phyloP scores from a whole-genome alignment of 2,888 invertebrate genomes.

The Rhamnusium bicolor region DNA sequence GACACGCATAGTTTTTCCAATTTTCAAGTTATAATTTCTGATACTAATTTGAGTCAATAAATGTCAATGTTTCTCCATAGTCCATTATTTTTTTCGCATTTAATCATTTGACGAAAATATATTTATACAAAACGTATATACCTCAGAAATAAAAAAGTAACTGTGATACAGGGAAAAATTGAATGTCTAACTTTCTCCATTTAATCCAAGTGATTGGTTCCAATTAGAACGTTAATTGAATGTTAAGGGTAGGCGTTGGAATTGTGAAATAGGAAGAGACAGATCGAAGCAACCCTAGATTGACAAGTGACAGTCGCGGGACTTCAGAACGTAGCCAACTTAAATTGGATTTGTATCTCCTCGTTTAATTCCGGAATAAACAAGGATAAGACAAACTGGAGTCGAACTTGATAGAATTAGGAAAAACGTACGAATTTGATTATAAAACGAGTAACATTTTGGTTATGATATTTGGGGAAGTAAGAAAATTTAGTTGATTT shows the following conservation, averaged over 20 bases:
- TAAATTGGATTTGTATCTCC: slow-evolving; percentile 67
- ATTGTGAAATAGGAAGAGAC: slow-evolving; percentile 62
- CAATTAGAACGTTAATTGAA: slow-evolving; percentile 65
- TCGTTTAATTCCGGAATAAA: slow-evolving; percentile 40
- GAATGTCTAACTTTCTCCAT: slow-evolving; percentile 23
- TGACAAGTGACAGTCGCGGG: slow-evolving; percentile 64
- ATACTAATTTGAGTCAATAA: too few relatives aligned
- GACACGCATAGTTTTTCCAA: too few relatives aligned
- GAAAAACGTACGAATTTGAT: slow-evolving; percentile 26
- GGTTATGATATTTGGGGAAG: background rate
- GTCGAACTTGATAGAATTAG: slow-evolving; percentile 28
- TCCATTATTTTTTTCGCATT: too few relatives aligned
- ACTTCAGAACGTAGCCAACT: slow-evolving; percentile 56
- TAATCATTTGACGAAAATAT: background rate
- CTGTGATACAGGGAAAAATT: slow-evolving; percentile 7
- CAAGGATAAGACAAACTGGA: slow-evolving; percentile 32
- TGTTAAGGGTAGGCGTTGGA: slow-evolving; percentile 59
- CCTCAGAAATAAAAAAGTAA: background rate
- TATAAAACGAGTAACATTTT: background rate
- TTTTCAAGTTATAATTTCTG: too few relatives aligned
- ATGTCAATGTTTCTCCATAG: too few relatives aligned
- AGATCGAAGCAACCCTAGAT: slow-evolving; percentile 63
- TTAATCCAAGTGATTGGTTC: slow-evolving; percentile 57
- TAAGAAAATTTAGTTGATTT: background rate
- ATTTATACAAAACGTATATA: background rate